Percentiles rank a stretch among this genome's conserved stretches.
Conservation (phyloP, 2,797 vertebrate species). For the Thaleichthys pacificus region DNA sequence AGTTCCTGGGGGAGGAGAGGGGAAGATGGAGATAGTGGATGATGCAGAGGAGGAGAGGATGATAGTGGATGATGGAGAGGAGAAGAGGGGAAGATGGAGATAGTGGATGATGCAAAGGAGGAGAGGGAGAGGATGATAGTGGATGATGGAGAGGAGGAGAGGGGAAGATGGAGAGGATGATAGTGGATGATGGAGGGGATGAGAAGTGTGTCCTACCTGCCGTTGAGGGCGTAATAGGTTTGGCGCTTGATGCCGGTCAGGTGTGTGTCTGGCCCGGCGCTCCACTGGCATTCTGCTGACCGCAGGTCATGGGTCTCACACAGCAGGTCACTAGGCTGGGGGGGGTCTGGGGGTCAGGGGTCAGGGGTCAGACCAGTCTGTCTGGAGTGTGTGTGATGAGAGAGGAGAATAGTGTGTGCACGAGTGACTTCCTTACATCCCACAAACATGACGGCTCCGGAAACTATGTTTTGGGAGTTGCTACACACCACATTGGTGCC, state of each 20-base stretch:
- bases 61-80: too few relatives aligned
- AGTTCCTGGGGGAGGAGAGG: conserved; percentile 48
- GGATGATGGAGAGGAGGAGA: too few relatives aligned
- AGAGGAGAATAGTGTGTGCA: background rate
- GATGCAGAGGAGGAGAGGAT: too few relatives aligned
- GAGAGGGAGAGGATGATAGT: background rate
- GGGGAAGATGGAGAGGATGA: background rate
- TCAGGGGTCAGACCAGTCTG: background rate
- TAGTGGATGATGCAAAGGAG: too few relatives aligned
- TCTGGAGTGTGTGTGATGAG: background rate
- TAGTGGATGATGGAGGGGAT: background rate
- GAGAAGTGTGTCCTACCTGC: conserved; percentile 57
- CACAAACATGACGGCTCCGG: conserved; percentile 69
- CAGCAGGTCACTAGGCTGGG: conserved; percentile 60
- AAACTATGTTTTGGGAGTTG: rapidly evolving
- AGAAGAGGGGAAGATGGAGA: conserved; percentile 11
- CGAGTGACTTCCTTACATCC: conserved; percentile 68
- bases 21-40: too few relatives aligned
- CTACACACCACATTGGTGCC: conserved; percentile 64
- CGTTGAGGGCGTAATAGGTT: conserved; percentile 66
- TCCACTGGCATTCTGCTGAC: conserved; percentile 71
- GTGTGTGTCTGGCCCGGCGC: conserved; percentile 46
- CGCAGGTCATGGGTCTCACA: conserved; percentile 74
- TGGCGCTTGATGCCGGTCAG: conserved; percentile 32
- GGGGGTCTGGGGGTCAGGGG: conserved; percentile 64